Evolutionary conservation across 2,888 invertebrate genomes (phyloP), one percentile per base, ranked within the genome.

Genomic region (Protodeltote pygarga): DNA sequence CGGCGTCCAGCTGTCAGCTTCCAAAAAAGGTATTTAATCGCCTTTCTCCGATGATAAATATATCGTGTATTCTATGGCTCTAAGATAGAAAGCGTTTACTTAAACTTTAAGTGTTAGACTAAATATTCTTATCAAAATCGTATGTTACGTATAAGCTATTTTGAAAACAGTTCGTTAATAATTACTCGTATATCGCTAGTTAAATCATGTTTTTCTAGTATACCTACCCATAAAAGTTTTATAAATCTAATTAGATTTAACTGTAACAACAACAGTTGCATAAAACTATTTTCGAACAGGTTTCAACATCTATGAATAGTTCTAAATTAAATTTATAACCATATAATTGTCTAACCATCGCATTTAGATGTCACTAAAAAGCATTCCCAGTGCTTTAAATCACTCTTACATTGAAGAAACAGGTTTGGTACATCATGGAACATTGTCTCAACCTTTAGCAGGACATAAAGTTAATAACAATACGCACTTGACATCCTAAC

Each of bases 361-460:
- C 77, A 81, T 79, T 76, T 79, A 79, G 75, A 79, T 63, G 79
- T 86, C 83, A 85, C 78, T 78, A 78, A 74, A 81, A 76, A 74
- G 68, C 73, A 84, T 88, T 87, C 87, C 87, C 89, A 89, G 79
- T 83, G 76, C 78, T 80, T 75, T 90, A 89, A 89, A 90, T 90
- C 90, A 89, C 52, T 65, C 47, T 59, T 69, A 73, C 70, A 84
- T 82, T 80, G 71, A 77, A 71, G 70, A 70, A 86, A 88, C 89
- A 72, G 81, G 88, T 89, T 88, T 67, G 42, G 40, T 60, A 73
- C 65, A 74, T 78, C 71, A 68, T 66, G 70, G 59, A 41, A 71
- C 72, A 78, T 86, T 84, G 83, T 85, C 81, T 85, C 81, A 80
- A 83, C 81, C 81, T 87, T 80, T 83, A 75, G 77, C 77, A 81